Conservation (phyloP, 1,140 invertebrate genomes). For the Drosophila kohkoa region DNA sequence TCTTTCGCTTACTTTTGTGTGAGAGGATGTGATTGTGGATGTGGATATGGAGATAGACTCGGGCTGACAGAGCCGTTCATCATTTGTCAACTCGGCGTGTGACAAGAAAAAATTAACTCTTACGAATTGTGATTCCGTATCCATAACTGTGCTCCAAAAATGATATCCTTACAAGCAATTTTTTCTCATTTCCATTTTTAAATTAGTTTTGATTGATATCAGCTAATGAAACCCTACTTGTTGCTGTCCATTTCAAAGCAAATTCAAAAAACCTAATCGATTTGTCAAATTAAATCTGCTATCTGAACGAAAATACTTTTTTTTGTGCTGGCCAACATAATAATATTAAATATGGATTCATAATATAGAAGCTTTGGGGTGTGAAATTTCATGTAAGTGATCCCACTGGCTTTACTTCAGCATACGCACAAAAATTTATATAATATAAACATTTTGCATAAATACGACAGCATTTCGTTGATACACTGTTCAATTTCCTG, state of each 20-base stretch:
- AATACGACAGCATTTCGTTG: background rate
- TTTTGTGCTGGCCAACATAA: background rate
- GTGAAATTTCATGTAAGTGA: background rate
- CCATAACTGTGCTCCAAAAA: background rate
- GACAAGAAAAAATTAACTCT: conserved; percentile 22
- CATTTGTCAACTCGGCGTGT: conserved; percentile 67
- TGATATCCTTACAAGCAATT: background rate
- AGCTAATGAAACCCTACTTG: background rate
- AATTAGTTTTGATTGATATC: background rate
- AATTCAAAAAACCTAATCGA: background rate
- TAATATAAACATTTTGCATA: conserved; percentile 1
- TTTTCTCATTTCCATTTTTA: background rate
- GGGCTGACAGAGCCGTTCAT: conserved; percentile 41
- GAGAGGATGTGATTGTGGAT: conserved; percentile 39
- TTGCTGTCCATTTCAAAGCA: background rate
- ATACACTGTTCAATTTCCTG: background rate
- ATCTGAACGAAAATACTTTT: background rate
- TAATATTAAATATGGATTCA: conserved; percentile 3
- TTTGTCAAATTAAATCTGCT: background rate
- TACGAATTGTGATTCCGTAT: conserved; percentile 2
- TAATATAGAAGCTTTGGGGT: background rate
- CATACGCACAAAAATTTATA: background rate
- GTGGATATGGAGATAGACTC: background rate
- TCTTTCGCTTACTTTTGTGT: background rate
- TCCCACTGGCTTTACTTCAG: background rate